A percentile compares a stretch with the other conserved stretches of the same genome.
phyloP scores from a whole-genome alignment of 1,140 invertebrate species.

The Achroia grisella region DNA sequence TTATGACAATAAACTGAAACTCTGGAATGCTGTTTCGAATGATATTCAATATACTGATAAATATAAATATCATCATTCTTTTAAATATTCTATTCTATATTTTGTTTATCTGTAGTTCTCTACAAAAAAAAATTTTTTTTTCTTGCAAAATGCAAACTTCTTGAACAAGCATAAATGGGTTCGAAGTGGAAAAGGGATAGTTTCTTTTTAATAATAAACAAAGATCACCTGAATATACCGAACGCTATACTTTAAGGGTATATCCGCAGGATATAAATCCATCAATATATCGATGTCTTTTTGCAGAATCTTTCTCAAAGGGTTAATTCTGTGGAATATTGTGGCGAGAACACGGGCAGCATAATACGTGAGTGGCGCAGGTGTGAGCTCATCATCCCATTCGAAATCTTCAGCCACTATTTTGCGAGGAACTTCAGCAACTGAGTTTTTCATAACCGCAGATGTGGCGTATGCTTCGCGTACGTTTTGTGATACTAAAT shows the following conservation, averaged over 20 bases:
- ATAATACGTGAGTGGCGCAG: slow-evolving; percentile 50
- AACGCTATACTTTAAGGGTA: slow-evolving; percentile 54
- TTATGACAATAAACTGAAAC: too few relatives aligned
- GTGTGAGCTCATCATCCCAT: slow-evolving; percentile 54
- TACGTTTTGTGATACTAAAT: slow-evolving; percentile 42
- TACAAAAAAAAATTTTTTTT: too few relatives aligned
- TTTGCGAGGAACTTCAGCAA: slow-evolving; percentile 36
- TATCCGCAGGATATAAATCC: slow-evolving; percentile 59
- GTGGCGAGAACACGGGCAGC: slow-evolving; percentile 40
- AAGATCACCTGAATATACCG: slow-evolving; percentile 43
- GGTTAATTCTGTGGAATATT: slow-evolving; percentile 55
- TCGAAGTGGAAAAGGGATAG: too few relatives aligned
- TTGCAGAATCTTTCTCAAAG: slow-evolving; percentile 45
- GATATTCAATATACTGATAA: too few relatives aligned
- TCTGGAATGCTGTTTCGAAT: too few relatives aligned
- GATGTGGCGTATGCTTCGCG: slow-evolving; percentile 40
- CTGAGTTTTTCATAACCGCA: slow-evolving; percentile 30
- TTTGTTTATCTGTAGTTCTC: too few relatives aligned
- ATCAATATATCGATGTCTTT: slow-evolving; percentile 61
- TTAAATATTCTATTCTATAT: too few relatives aligned
- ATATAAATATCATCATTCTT: too few relatives aligned
- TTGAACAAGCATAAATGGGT: too few relatives aligned
- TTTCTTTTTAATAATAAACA: background rate
- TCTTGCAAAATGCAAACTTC: too few relatives aligned
- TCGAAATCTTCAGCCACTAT: slow-evolving; percentile 59